Evolutionary conservation across 2,113 vertebrate species (phyloP).

Genomic region (Camelus dromedarius): DNA sequence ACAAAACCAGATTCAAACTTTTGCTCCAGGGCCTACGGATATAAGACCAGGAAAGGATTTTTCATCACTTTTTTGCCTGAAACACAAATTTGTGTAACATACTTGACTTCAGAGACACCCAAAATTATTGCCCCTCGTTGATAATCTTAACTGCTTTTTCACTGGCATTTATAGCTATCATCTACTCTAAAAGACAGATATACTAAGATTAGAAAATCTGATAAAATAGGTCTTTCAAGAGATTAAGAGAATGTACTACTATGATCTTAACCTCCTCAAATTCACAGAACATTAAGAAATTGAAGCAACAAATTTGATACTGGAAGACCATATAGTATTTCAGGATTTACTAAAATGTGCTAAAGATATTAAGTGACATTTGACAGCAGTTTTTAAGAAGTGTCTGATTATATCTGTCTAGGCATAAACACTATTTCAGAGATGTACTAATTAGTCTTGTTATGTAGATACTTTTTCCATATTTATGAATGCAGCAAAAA

Average conservation of each 20-base stretch:
- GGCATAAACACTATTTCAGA: neutral
- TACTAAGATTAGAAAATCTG: neutral
- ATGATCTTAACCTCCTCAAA: neutral
- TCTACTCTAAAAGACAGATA: neutral
- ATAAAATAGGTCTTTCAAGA: neutral
- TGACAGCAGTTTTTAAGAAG: neutral
- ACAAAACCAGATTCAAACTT: conserved; percentile 20
- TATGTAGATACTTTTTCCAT: neutral
- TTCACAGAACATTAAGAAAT: conserved; percentile 9
- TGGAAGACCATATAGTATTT: neutral
- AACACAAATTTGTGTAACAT: conserved; percentile 1
- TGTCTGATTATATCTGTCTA: neutral
- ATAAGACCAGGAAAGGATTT: neutral
- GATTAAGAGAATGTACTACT: neutral
- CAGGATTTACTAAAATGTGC: neutral
- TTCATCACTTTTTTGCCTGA: neutral
- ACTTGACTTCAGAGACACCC: neutral
- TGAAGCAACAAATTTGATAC: conserved; percentile 25
- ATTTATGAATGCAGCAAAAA: conserved; percentile 2
- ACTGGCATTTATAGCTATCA: neutral
- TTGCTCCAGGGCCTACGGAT: neutral
- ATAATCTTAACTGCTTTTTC: neutral
- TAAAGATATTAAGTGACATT: neutral
- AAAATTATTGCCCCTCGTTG: neutral
- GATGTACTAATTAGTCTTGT: neutral